These are phyloP conservation scores for Pelmatolapia mariae DNA, from an alignment of 2,113 vertebrate species.

Conservation along the genomic window DNA sequence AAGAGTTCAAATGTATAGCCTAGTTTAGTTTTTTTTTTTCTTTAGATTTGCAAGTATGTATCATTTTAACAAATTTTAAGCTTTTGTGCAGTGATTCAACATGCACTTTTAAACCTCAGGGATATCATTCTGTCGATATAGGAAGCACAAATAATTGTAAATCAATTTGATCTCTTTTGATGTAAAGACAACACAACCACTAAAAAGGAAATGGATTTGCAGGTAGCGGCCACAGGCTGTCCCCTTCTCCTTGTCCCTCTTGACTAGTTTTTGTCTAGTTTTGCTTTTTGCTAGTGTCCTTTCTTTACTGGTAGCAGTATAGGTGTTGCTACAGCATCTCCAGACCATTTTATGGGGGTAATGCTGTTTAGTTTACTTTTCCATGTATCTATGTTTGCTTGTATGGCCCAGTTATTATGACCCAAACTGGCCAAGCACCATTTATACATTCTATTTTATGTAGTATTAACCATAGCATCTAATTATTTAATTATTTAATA, in stretches of 20 bases:
- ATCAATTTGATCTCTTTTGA: background rate
- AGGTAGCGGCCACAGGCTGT: fast-evolving
- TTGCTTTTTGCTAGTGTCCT: too few species aligned
- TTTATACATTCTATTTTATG: background rate
- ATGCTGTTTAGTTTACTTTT: fast-evolving
- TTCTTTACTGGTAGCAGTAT: background rate
- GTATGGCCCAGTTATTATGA: fast-evolving
- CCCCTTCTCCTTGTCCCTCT: background rate
- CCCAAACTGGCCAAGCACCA: fast-evolving
- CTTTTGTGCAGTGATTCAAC: background rate
- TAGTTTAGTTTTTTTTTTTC: too few species aligned
- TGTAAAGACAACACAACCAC: background rate
- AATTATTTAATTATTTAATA: background rate
- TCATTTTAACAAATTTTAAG: fast-evolving
- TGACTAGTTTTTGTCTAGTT: background rate
- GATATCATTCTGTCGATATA: fast-evolving
- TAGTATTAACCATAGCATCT: background rate
- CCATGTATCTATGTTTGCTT: background rate
- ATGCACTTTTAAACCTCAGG: background rate
- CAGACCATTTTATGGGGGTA: fast-evolving
- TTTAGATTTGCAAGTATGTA: background rate
- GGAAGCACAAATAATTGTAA: background rate
- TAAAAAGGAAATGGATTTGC: background rate
- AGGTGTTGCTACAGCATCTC: fast-evolving
- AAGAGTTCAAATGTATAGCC: background rate